Evolutionary conservation across 1,140 invertebrate species (phyloP), one percentile per base, ranked within the genome.

Genomic region (Sycobia sp.): DNA sequence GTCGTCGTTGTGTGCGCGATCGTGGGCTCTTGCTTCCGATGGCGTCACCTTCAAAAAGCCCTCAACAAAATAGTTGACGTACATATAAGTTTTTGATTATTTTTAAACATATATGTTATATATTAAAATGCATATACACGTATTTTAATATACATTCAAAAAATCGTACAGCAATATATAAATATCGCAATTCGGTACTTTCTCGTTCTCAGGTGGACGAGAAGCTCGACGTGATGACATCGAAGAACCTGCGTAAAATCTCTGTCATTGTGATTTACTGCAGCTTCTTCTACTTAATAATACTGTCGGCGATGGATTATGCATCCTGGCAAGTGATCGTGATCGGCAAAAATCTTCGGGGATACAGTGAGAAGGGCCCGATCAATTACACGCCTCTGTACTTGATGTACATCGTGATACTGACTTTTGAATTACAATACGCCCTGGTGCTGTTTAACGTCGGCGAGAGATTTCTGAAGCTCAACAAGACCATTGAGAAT

Each of bases 331-430:
- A 59, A 4, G 65, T 73, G 7, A 46, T 70, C 5, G 75, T 69
- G 46, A 22, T 46, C 1, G 55, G 49, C 9, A 74, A 73, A 11
- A 72, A 72, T 38, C 67, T 72, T 23, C 9, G 69, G 5, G 23
- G 36, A 0, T 55, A 57, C 9, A 10, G 36, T 1, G 73, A 73
- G 29, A 78, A 77, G 64, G 79, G 78, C 20, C 74, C 78, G 0
- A 71, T 82, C 3, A 82, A 82, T 65, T 82, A 80, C 38, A 9
- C 67, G 0, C 77, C 79, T 0, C 53, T 82, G 8, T 82, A 82
- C 43, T 66, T 72, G 2, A 76, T 82, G 73, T 82, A 82, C 39
- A 23, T 78, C 1, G 69, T 80, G 0, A 75, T 80, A 9, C 67
- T 76, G 8, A 61, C 70, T 7, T 76, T 78, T 29, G 76, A 78